Percentiles rank a stretch among this genome's conserved stretches.
These are phyloP conservation scores for Meteorus colon DNA, from an alignment of 2,888 invertebrate genomes.

Conservation along the genomic window DNA sequence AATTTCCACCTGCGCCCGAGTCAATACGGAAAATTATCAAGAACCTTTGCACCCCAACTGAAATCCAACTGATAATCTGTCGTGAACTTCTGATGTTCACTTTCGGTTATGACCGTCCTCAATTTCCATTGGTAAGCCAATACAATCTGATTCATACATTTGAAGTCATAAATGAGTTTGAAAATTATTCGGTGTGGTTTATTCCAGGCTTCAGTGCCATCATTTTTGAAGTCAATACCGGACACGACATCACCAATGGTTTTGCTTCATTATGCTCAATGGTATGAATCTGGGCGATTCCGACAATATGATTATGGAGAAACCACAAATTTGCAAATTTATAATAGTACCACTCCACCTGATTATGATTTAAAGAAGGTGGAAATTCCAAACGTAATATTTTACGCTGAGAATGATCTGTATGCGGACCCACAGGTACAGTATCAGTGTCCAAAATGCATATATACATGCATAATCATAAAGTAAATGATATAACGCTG, in stretches of 20 bases:
- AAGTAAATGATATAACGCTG: too few species aligned
- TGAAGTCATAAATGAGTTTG: neutral
- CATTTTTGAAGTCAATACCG: slow-evolving; percentile 81
- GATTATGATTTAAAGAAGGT: slow-evolving; percentile 79
- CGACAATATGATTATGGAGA: slow-evolving; percentile 82
- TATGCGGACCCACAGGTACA: slow-evolving; percentile 77
- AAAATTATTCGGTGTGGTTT: slow-evolving; percentile 1
- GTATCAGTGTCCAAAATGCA: slow-evolving; percentile 40
- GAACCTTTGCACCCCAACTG: neutral
- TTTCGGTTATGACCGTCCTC: neutral
- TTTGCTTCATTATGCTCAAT: slow-evolving; percentile 81
- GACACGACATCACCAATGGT: slow-evolving; percentile 85
- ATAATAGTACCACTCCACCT: slow-evolving; percentile 78
- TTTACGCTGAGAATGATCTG: slow-evolving; percentile 84
- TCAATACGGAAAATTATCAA: neutral
- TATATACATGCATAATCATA: neutral
- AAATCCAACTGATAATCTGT: neutral
- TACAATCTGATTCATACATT: slow-evolving; percentile 78
- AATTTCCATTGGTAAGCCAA: neutral
- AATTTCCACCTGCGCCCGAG: neutral
- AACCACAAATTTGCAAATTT: slow-evolving; percentile 76
- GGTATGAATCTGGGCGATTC: slow-evolving; percentile 77
- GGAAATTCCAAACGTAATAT: slow-evolving; percentile 79
- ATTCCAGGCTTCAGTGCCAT: slow-evolving; percentile 77
- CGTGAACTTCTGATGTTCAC: neutral